Evolutionary conservation across 2,797 vertebrate species (phyloP).

Genomic region (Hydrolagus colliei): DNA sequence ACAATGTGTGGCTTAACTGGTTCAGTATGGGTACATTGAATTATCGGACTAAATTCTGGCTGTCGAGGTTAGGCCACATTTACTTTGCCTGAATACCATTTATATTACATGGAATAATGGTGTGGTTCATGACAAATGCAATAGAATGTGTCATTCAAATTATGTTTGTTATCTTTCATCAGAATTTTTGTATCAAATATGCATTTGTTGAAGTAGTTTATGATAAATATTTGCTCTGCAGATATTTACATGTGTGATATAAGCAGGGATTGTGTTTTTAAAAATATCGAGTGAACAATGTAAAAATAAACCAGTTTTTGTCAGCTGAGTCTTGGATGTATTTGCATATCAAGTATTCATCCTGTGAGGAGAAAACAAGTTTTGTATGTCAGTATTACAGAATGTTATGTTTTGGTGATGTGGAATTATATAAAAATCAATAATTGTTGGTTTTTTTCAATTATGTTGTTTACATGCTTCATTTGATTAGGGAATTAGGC

Average conservation of each 20-base stretch:
- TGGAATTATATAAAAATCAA: constrained; percentile 13
- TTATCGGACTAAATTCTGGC: not conserved
- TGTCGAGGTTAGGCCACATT: not conserved
- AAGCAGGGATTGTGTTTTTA: too few relatives aligned
- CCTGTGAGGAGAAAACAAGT: not conserved
- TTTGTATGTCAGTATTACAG: not conserved
- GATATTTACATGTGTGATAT: too few relatives aligned
- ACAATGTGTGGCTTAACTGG: not conserved
- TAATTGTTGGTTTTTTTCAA: constrained; percentile 29
- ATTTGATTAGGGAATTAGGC: constrained; percentile 31
- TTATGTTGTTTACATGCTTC: constrained; percentile 33
- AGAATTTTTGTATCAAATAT: too few relatives aligned
- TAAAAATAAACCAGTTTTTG: not conserved
- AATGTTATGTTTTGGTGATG: not conserved
- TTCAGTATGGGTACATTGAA: not conserved
- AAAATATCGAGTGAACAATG: not conserved
- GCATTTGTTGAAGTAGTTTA: too few relatives aligned
- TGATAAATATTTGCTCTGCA: too few relatives aligned
- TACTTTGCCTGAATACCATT: not conserved
- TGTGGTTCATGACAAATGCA: constrained; percentile 1
- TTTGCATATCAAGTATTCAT: not conserved
- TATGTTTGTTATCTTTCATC: too few relatives aligned
- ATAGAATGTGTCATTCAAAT: not conserved
- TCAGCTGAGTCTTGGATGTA: not conserved
- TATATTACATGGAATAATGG: not conserved